Percentiles rank a stretch among this genome's conserved stretches.
phyloP scores from a whole-genome alignment of 2,797 vertebrate species.

The Acipenser ruthenus region DNA sequence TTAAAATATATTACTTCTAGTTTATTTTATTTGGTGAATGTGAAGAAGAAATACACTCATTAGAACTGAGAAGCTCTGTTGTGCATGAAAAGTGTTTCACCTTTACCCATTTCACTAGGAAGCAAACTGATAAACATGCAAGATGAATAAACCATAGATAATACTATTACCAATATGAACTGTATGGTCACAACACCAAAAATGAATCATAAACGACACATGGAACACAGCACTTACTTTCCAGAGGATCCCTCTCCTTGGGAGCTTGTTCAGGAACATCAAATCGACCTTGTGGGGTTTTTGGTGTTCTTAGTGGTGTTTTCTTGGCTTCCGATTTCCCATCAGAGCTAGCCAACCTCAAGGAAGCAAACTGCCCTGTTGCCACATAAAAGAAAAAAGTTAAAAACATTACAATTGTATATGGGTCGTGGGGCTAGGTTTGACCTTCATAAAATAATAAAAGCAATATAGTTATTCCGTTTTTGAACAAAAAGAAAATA shows the following conservation, averaged over 20 bases:
- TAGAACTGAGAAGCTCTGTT: background rate
- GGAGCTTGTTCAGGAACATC: conserved; percentile 63
- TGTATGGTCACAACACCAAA: background rate
- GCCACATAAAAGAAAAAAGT: conserved; percentile 4
- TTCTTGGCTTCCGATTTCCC: conserved; percentile 43
- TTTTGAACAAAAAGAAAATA: too few relatives aligned
- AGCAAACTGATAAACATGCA: background rate
- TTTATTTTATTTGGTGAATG: background rate
- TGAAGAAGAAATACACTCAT: background rate
- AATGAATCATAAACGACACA: background rate
- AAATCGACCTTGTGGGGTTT: conserved; percentile 78
- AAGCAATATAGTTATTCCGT: too few relatives aligned
- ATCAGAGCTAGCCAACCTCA: conserved; percentile 42
- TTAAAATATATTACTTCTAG: too few relatives aligned
- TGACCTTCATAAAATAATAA: conserved; percentile 23
- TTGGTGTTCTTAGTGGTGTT: conserved; percentile 66
- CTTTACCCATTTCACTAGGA: background rate
- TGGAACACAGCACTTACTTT: conserved; percentile 61
- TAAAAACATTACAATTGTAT: conserved; percentile 5
- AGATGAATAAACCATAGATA: background rate
- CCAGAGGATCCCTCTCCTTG: conserved; percentile 57
- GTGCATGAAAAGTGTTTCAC: background rate
- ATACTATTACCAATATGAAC: background rate
- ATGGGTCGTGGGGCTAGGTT: background rate
- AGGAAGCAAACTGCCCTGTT: conserved; percentile 31